Evolutionary conservation across 2,797 vertebrate species (phyloP).

Genomic region (Manis pentadactyla): DNA sequence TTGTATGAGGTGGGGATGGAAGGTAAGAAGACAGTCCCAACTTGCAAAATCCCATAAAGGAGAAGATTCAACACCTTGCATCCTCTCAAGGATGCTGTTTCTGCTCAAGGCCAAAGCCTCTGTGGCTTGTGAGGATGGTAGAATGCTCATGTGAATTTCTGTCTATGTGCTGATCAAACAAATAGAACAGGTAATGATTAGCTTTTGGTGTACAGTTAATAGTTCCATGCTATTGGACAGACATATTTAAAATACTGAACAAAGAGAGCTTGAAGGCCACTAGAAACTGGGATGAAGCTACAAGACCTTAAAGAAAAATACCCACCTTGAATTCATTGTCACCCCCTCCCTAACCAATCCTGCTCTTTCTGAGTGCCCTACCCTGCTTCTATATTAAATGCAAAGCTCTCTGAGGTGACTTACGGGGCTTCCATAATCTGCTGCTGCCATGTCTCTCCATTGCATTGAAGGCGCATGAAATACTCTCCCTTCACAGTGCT

Average conservation of each 20-base stretch:
- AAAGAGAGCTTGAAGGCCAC: neutral
- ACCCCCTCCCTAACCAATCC: neutral
- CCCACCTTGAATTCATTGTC: neutral
- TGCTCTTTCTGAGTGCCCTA: neutral
- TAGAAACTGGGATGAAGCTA: neutral
- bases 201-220: neutral
- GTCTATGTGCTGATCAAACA: neutral
- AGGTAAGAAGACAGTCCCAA: neutral
- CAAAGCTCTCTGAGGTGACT: neutral
- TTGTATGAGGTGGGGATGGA: neutral
- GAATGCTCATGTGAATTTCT: neutral
- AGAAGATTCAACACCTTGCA: neutral
- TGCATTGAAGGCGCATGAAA: neutral
- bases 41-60: neutral
- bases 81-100: neutral
- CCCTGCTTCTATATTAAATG: neutral
- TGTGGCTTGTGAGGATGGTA: neutral
- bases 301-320: neutral
- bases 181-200: neutral
- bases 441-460: neutral
- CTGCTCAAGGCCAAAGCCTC: neutral
- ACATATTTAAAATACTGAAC: conserved; percentile 1
- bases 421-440: neutral
- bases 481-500: neutral
- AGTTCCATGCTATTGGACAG: neutral